Percentiles rank a stretch among this genome's conserved stretches.
phyloP scores from a whole-genome alignment of 2,113 vertebrate genomes.

The Potamarius usumacintae region DNA sequence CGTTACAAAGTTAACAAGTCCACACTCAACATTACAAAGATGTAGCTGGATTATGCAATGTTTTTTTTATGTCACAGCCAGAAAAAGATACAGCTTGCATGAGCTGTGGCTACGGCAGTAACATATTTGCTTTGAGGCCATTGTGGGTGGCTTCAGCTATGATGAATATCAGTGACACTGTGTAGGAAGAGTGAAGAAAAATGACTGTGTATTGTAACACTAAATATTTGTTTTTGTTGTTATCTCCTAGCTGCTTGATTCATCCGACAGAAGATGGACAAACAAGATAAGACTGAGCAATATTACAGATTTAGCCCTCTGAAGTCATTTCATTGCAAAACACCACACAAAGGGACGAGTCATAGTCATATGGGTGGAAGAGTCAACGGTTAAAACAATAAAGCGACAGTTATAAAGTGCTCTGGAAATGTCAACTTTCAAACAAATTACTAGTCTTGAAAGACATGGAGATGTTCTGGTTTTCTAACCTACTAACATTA shows the following conservation, averaged over 20 bases:
- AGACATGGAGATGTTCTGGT: background rate
- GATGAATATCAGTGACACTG: conserved; percentile 23
- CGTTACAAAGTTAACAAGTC: conserved; percentile 1
- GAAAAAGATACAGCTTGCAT: background rate
- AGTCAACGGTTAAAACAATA: conserved; percentile 47
- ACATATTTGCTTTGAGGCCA: conserved; percentile 11
- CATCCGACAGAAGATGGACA: conserved; percentile 28
- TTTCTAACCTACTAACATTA: background rate
- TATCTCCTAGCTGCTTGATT: conserved; percentile 35
- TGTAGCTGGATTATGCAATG: conserved; percentile 6
- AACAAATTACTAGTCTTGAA: conserved; percentile 23
- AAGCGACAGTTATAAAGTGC: background rate
- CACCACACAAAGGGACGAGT: conserved; percentile 42
- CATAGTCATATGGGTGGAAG: conserved; percentile 40
- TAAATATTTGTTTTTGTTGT: conserved; percentile 7
- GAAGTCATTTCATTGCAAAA: conserved; percentile 22
- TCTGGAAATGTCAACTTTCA: background rate
- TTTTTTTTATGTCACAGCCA: background rate
- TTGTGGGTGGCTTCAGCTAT: conserved; percentile 10
- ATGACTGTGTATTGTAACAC: conserved; percentile 33
- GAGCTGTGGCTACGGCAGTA: background rate
- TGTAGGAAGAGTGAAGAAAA: conserved; percentile 28
- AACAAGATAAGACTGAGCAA: conserved; percentile 16
- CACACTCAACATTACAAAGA: background rate
- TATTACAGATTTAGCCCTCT: conserved; percentile 27